Conservation (phyloP, 2,113 vertebrate species). For the Dasypus novemcinctus region DNA sequence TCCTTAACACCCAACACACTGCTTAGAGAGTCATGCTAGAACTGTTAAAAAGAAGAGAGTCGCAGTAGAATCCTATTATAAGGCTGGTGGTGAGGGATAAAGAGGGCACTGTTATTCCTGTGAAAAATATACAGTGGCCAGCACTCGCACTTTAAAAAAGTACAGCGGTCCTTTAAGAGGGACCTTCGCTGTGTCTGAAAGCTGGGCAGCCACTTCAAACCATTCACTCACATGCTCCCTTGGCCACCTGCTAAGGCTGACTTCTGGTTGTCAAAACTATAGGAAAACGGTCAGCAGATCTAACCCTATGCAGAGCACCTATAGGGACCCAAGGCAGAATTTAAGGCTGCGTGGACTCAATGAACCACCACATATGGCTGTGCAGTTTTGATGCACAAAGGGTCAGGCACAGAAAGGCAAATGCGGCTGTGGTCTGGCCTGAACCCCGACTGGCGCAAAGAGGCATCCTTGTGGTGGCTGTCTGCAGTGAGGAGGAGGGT, state of each 20-base stretch:
- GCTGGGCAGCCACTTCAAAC: fast-evolving
- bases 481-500: background rate
- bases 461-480: too few species aligned
- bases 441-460: fast-evolving
- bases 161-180: too few species aligned
- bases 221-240: fast-evolving
- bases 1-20: fast-evolving
- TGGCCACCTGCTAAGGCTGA: fast-evolving
- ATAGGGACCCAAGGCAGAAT: too few species aligned
- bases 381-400: fast-evolving
- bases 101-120: fast-evolving
- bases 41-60: background rate
- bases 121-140: background rate
- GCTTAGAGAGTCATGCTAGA: fast-evolving
- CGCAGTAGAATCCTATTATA: fast-evolving
- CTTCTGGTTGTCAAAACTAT: fast-evolving
- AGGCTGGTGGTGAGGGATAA: background rate
- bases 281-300: background rate
- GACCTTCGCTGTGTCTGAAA: background rate
- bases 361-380: fast-evolving
- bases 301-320: fast-evolving
- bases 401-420: background rate
- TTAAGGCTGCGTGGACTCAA: background rate
- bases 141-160: fast-evolving
- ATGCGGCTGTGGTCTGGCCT: background rate